These are phyloP conservation scores for Chaetura pelagica DNA, from an alignment of 2,113 vertebrate species.

Conservation along the genomic window DNA sequence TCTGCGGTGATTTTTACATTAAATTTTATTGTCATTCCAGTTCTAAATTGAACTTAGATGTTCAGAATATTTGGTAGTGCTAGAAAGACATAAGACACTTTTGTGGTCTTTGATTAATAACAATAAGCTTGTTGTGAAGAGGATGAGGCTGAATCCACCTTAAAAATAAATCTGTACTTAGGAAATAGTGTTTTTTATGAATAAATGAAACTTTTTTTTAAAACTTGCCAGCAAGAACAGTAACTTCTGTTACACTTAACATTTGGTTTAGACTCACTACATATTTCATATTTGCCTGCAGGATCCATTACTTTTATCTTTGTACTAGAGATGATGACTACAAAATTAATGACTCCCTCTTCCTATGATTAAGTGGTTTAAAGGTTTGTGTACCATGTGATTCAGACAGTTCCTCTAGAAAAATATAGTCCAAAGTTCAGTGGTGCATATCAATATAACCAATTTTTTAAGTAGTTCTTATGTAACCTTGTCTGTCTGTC, in stretches of 20 bases:
- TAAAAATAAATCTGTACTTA: not conserved
- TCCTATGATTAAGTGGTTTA: not conserved
- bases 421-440: not conserved
- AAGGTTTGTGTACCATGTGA: not conserved
- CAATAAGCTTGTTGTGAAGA: not conserved
- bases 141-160: not conserved
- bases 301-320: not conserved
- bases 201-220: not conserved
- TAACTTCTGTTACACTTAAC: not conserved
- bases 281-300: not conserved
- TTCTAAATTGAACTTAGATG: not conserved
- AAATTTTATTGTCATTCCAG: not conserved
- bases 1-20: not conserved
- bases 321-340: not conserved
- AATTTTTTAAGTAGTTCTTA: not conserved
- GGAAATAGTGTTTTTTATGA: not conserved
- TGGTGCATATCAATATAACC: not conserved
- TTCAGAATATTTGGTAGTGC: not conserved
- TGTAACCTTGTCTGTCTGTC: slow-evolving; percentile 16
- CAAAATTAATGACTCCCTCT: not conserved
- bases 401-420: not conserved
- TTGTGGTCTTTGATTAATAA: not conserved
- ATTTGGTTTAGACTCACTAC: not conserved
- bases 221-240: not conserved
- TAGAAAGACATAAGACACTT: not conserved